Conservation (phyloP, 2,797 vertebrate genomes). For the Paratrypauchen microcephalus region DNA sequence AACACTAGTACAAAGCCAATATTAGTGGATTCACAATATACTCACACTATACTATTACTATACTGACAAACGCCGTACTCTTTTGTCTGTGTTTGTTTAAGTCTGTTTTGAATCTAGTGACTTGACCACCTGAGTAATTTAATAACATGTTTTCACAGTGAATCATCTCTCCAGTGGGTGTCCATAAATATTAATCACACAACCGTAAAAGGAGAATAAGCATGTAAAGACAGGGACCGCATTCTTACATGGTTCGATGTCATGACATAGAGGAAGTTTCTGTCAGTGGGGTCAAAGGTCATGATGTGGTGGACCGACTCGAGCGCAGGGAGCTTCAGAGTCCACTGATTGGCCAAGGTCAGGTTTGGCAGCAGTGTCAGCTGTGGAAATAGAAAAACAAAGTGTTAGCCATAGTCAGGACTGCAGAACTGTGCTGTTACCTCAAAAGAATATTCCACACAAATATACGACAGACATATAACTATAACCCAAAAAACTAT, state of each 20-base stretch:
- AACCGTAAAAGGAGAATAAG: constrained; percentile 5
- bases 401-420: background rate
- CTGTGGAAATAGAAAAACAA: constrained; percentile 64
- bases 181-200: background rate
- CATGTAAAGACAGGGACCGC: background rate
- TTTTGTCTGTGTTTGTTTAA: background rate
- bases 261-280: constrained; percentile 93
- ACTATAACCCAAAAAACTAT: too few relatives aligned
- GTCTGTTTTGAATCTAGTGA: background rate
- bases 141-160: background rate
- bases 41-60: background rate
- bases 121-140: background rate
- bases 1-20: too few relatives aligned
- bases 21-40: background rate
- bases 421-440: constrained; percentile 6
- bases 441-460: background rate
- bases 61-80: background rate
- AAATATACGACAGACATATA: background rate
- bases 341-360: constrained; percentile 83
- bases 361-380: constrained; percentile 83
- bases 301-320: constrained; percentile 93
- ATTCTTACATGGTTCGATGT: constrained; percentile 90
- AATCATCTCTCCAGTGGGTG: constrained; percentile 1
- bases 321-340: constrained; percentile 80
- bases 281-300: constrained; percentile 92